Evolutionary conservation across 2,113 vertebrate species (phyloP).

Genomic region (Cephalopterus ornatus): DNA sequence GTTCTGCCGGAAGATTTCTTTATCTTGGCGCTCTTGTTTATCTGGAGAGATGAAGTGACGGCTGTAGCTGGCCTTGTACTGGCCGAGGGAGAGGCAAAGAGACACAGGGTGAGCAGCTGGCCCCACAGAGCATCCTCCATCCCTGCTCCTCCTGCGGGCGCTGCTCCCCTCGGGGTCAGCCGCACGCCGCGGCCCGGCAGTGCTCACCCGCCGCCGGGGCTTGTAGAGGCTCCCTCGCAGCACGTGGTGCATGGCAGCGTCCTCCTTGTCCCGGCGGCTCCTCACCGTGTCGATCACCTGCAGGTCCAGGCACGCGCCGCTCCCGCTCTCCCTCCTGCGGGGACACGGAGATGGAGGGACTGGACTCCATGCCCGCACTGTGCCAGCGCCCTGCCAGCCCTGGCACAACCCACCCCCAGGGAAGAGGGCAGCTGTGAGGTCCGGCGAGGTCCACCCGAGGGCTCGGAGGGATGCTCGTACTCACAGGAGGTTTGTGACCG

Average conservation of each 20-base stretch:
- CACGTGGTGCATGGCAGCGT: constrained; percentile 88
- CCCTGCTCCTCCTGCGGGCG: neutral
- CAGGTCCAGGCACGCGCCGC: constrained; percentile 91
- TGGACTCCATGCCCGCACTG: neutral
- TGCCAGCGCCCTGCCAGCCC: neutral
- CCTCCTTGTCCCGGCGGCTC: constrained; percentile 89
- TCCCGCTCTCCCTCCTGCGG: constrained; percentile 88
- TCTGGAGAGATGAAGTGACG: constrained; percentile 93
- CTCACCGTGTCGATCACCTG: constrained; percentile 93
- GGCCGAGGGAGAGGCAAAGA: constrained; percentile 67
- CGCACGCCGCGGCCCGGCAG: neutral
- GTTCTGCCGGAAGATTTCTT: constrained; percentile 95
- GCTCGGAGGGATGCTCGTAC: neutral
- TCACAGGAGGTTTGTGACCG: constrained; percentile 96
- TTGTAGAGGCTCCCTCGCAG: constrained; percentile 94
- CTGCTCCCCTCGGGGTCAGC: neutral
- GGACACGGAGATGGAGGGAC: neutral
- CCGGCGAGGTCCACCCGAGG: rapidly evolving
- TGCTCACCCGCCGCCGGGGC: constrained; percentile 83
- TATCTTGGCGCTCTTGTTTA: constrained; percentile 90
- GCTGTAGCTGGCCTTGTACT: constrained; percentile 96
- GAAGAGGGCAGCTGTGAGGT: neutral
- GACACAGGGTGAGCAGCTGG: constrained; percentile 58
- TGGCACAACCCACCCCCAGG: neutral
- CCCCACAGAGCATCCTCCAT: neutral